Evolutionary conservation across 2,888 invertebrate genomes (phyloP).

Genomic region (Pristionchus arcanus): DNA sequence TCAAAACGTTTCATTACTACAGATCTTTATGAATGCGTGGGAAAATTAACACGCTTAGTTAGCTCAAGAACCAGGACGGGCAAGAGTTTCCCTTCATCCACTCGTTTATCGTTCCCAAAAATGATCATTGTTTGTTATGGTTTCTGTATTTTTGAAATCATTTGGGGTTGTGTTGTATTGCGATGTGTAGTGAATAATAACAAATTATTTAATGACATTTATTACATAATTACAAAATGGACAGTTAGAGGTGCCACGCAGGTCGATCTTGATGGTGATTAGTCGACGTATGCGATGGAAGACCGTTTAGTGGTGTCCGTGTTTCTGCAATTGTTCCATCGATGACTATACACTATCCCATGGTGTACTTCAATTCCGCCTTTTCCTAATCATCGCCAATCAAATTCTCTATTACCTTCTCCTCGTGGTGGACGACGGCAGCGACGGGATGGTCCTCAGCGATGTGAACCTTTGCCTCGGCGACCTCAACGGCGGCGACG

Average conservation of each 20-base stretch:
- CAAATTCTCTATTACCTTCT: not conserved
- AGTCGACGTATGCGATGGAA: not conserved
- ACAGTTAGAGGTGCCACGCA: not conserved
- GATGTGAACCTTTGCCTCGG: slow-evolving; percentile 20
- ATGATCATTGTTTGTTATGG: too few relatives aligned
- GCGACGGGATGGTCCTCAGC: slow-evolving; percentile 41
- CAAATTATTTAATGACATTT: not conserved
- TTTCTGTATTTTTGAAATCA: too few relatives aligned
- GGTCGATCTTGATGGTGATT: not conserved
- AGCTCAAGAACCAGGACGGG: too few relatives aligned
- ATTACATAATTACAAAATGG: slow-evolving; percentile 25
- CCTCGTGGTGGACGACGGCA: slow-evolving; percentile 32
- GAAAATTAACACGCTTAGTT: too few relatives aligned
- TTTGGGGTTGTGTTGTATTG: not conserved
- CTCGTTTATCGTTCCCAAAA: too few relatives aligned
- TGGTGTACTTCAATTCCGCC: not conserved
- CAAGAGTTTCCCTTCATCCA: too few relatives aligned
- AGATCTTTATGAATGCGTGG: too few relatives aligned
- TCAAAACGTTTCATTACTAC: too few relatives aligned
- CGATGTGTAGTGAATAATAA: not conserved
- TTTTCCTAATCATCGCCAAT: not conserved
- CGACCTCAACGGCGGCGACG: slow-evolving; percentile 44
- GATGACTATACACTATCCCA: not conserved
- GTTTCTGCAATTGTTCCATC: not conserved
- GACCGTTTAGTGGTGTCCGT: slow-evolving; percentile 27